These are phyloP conservation scores for Telenomus remus DNA, from an alignment of 1,140 invertebrate genomes.

Conservation along the genomic window DNA sequence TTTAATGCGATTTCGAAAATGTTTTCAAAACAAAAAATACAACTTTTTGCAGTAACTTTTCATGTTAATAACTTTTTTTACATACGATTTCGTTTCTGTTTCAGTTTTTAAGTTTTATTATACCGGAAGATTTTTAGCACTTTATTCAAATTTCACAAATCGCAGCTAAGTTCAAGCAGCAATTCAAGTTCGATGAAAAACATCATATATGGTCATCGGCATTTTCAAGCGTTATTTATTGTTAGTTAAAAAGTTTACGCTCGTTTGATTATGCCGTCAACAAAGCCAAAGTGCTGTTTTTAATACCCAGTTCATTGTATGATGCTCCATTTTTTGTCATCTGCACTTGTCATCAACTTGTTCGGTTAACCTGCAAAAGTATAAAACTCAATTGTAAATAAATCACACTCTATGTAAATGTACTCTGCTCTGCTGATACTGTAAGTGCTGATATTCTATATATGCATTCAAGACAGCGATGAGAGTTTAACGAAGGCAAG, in stretches of 20 bases:
- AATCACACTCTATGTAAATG: conserved; percentile 28
- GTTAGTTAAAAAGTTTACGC: neutral
- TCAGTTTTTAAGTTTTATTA: no score
- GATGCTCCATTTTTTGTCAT: conserved; percentile 7
- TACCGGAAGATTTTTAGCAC: neutral
- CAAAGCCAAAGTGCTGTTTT: no score
- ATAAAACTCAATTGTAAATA: conserved; percentile 35
- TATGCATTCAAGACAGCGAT: no score
- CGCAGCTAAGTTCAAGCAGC: conserved; percentile 59
- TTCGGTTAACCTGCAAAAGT: conserved; percentile 34
- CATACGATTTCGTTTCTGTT: no score
- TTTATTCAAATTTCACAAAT: neutral
- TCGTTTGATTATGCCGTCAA: neutral
- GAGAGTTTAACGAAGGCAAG: neutral
- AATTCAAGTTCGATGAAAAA: conserved; percentile 66
- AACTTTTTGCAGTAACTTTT: no score
- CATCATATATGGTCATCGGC: conserved; percentile 71
- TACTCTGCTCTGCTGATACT: conserved; percentile 4
- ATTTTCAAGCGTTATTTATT: conserved; percentile 53
- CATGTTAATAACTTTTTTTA: no score
- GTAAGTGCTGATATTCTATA: neutral
- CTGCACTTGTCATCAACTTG: neutral
- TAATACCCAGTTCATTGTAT: neutral
- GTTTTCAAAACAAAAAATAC: no score
- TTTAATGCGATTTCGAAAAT: no score